Evolutionary conservation across 64 coral and sea anemone genomes (phyloP), one percentile per base, ranked within the genome.

Genomic region (Astreopora myriophthalma): DNA sequence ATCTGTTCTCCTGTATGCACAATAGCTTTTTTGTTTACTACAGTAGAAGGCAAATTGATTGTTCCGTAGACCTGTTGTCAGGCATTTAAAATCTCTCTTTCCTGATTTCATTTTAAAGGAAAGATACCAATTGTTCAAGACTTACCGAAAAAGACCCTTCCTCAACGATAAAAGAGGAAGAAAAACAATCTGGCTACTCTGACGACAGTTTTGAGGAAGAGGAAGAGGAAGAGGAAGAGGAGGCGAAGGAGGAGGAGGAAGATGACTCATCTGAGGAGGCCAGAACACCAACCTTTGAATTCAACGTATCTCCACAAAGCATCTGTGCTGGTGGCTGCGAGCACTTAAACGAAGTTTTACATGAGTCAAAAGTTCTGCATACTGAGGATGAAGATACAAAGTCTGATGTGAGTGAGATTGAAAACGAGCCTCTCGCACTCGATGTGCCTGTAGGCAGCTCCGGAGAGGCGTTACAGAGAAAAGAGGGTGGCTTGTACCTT

Each of bases 201-300:
- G 70, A 38, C 16, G 70, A 73, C 34, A 73, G 70, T 34, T 36
- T 73, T 34, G 70, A 37, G 70, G 62, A 66, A 10, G 23, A 1
- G 1, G 62, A 6, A 3, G 55, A 60, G 3, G 10, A 60, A 17
- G 55, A 60, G 12, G 10, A 16, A 17, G 55, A 60, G 55, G 16
- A 60, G 12, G 55, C 13, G 55, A 3, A 60, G 55, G 67, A 73
- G 11, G 70, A 73, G 6, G 70, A 38, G 19, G 70, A 73, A 33
- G 70, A 5, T 32, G 31, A 34, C 16, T 37, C 70, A 36, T 73
- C 33, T 14, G 34, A 37, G 6, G 70, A 73, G 7, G 28, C 33
- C 17, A 3, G 70, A 73, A 73, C 70, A 22, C 70, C 70, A 73
- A 73, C 70, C 14, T 73, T 73, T 73, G 70, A 73, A 20, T 73